phyloP scores from a whole-genome alignment of 2,113 vertebrate species.

The Chionodraco myersi region DNA sequence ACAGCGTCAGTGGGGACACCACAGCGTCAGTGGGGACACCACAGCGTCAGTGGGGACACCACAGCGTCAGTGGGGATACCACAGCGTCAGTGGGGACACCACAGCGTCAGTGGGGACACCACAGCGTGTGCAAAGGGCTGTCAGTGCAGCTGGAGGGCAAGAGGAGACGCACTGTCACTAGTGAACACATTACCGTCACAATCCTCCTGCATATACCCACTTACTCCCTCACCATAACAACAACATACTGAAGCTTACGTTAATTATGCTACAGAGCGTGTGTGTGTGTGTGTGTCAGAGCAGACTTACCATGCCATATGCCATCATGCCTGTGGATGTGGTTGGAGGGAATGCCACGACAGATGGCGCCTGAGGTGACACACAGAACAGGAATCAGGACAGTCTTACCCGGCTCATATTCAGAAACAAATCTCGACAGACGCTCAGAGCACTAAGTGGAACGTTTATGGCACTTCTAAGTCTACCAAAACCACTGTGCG shows the following conservation, averaged over 20 bases:
- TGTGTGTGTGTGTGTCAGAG: not conserved
- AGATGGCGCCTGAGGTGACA: slow-evolving; percentile 88
- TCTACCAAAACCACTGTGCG: not conserved
- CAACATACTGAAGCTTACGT: no score
- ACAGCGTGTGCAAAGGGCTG: not conserved
- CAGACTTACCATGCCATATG: slow-evolving; percentile 92
- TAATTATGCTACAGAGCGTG: no score
- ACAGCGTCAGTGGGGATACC: no score
- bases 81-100: no score
- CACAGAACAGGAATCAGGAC: slow-evolving; percentile 39
- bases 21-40: not conserved
- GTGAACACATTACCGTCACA: no score
- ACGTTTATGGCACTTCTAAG: not conserved
- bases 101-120: not conserved
- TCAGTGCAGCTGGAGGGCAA: not conserved
- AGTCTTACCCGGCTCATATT: no score
- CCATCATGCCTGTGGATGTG: slow-evolving; percentile 94
- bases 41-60: no score
- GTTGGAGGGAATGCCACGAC: slow-evolving; percentile 96
- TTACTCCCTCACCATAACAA: no score
- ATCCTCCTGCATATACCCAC: no score
- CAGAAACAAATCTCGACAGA: not conserved
- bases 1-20: no score
- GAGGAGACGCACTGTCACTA: no score
- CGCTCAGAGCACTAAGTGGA: not conserved